Evolutionary conservation across 2,888 invertebrate genomes (phyloP), one percentile per base, ranked within the genome.

Genomic region (Macroteleia sp.): DNA sequence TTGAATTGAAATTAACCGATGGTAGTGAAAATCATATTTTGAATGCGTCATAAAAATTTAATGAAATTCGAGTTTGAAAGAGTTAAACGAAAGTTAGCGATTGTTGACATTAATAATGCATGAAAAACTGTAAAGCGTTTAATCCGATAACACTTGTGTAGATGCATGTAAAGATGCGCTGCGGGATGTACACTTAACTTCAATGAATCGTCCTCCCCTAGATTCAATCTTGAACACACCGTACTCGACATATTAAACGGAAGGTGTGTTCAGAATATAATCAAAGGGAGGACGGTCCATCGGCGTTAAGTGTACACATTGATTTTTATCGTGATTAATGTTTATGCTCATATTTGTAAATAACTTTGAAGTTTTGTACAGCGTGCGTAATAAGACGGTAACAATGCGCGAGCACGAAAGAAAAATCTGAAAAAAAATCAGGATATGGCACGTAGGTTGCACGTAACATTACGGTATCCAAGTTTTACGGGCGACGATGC

Each of bases 391-490:
- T 75, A 54, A 61, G 54, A 75, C 10, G 41, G 61, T 75, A 67
- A 75, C 61, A 61, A 75, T 75, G 75, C 61, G 42, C 76, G 42
- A 48, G 76, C 64, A 76, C 69, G 70, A 70, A 70, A 77, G 56
- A 56, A 77, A 77, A 75, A 75, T 69, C 56, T 48, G 69, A 59
- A 30, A 61, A 75, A 69, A 41, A 71, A 61, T 67, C 66, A 61
- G 71, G 62, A 66, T 59, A 77, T 54, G 44, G 77, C 61, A 77
- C 76, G 69, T 69, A 76, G 69, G 50, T 36, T 76, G 70, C 71
- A 71, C 77, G 61, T 66, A 66, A 77, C 71, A 71, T 77, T 77
- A 77, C 77, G 77, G 77, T 77, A 77, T 36, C 54, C 25, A 16
- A 54, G 54, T 71, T 71, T 71, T 67, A 71, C 64, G 64, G 44